phyloP scores from a whole-genome alignment of 2,888 invertebrate genomes.

The Pollenia griseotomentosa region DNA sequence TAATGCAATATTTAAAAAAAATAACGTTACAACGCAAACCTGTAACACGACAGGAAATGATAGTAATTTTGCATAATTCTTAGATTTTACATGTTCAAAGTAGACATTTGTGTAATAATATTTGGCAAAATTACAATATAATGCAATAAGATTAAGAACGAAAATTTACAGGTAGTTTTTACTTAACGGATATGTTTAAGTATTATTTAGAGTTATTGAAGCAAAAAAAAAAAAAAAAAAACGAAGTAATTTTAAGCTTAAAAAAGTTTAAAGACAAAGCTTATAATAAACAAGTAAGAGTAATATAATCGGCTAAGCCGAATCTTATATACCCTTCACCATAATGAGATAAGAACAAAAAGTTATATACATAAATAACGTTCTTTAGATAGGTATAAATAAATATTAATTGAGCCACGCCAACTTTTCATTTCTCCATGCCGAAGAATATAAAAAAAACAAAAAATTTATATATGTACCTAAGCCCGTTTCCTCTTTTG shows the following conservation, averaged over 20 bases:
- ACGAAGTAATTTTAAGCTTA: neutral
- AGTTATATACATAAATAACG: too few species aligned
- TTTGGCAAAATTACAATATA: neutral
- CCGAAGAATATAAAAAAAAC: too few species aligned
- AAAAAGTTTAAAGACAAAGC: neutral
- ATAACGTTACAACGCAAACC: neutral
- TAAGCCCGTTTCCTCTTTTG: too few species aligned
- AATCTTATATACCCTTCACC: too few species aligned
- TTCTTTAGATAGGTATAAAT: too few species aligned
- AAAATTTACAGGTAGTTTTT: neutral
- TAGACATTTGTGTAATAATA: neutral
- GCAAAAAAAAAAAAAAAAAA: neutral
- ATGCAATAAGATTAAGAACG: neutral
- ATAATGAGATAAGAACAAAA: too few species aligned
- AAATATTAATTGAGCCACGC: too few species aligned
- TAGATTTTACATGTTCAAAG: neutral
- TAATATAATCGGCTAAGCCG: too few species aligned
- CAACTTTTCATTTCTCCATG: too few species aligned
- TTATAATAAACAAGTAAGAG: too few species aligned
- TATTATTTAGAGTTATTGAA: slow-evolving; percentile 14
- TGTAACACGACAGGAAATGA: slow-evolving; percentile 55
- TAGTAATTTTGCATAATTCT: slow-evolving; percentile 51
- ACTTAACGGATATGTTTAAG: neutral
- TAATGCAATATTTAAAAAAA: neutral
- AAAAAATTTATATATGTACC: too few species aligned